Base-by-base conservation (phyloP, 2,797 vertebrate species). In the Hephaestus fuliginosus region DNA sequence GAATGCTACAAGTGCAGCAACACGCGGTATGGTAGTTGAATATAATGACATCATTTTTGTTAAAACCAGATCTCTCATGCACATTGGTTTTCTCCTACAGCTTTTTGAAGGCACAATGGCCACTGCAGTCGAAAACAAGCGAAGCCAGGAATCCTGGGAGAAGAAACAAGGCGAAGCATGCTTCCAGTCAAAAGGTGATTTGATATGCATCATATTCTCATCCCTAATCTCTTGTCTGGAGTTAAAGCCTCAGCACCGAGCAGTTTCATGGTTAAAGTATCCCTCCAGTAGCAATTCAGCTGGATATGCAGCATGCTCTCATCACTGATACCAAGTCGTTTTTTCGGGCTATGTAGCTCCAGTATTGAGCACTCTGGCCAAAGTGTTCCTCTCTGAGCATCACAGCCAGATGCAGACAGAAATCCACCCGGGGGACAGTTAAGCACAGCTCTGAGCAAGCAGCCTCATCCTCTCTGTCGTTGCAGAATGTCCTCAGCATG, bases 131-230 rank as follows among this genome's bases (percentile, higher is more conserved):
- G 49, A 65, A 77, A 69, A 71, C 10, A 51, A 60, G 55, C 39
- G 2, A 77, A 17, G 57, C 20, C 28, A 51, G 44, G n/a, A 74
- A 51, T 62, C 51, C 57, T 18, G 43, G 20, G 69, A 82, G 46
- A 81, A n/a, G 57, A 79, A 52, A 63, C 18, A 0, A 55, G 76
- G 60, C 63, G 61, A 78, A 87, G 57, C 79, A 66, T 73, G 76
- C 71, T 65, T 86, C 22, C 62, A 74, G 86, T 88, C 74, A 68
- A 79, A 86, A 85, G 82, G 80, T 82, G 85, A 87, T 90, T 85
- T 63, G 82, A 89, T 89, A 89, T 83, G 90, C 90, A 88, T 83
- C 82, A 75, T 77, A 62, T 76, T 76, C 84, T 83, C 71, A 70
- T 86, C 68, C 70, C 65, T 89, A 89, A 89, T 91, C 86, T 81